Evolutionary conservation across 1,140 invertebrate species (phyloP).

Genomic region (Cherax quadricarinatus): DNA sequence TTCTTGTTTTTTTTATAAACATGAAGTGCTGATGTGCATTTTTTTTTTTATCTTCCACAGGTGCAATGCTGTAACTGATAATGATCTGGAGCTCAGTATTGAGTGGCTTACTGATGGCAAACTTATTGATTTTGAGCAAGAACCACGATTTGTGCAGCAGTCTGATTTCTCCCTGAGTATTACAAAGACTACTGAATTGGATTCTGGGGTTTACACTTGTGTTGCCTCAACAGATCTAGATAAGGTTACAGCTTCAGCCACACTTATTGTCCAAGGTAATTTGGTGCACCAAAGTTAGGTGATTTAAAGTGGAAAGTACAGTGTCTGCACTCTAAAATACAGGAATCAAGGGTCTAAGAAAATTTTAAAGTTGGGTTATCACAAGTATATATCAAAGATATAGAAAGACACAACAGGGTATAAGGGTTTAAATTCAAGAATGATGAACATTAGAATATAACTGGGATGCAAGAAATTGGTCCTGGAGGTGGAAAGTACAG

Average conservation of each 20-base stretch:
- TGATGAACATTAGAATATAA: too few species aligned
- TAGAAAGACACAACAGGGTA: too few species aligned
- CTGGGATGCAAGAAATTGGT: too few species aligned
- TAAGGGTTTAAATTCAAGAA: too few species aligned
- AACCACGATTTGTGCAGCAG: slow-evolving; percentile 86
- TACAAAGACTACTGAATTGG: slow-evolving; percentile 93
- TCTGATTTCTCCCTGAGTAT: slow-evolving; percentile 96
- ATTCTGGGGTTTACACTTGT: slow-evolving; percentile 97
- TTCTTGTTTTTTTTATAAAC: too few species aligned
- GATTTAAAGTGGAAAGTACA: not conserved
- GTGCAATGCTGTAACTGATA: slow-evolving; percentile 93
- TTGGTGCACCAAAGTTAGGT: not conserved
- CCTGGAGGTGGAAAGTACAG: too few species aligned
- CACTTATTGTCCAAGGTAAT: slow-evolving; percentile 88
- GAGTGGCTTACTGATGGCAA: slow-evolving; percentile 92
- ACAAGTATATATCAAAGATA: not conserved
- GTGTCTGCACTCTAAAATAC: not conserved
- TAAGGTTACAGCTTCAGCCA: slow-evolving; percentile 88
- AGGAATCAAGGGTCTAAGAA: not conserved
- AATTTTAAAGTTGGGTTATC: not conserved
- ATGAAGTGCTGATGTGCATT: too few species aligned
- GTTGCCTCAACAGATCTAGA: slow-evolving; percentile 94
- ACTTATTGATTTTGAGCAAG: slow-evolving; percentile 90
- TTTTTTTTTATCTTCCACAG: slow-evolving; percentile 18
- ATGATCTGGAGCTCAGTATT: slow-evolving; percentile 87